phyloP scores from a whole-genome alignment of 2,113 vertebrate species.

The Oceanites oceanicus region DNA sequence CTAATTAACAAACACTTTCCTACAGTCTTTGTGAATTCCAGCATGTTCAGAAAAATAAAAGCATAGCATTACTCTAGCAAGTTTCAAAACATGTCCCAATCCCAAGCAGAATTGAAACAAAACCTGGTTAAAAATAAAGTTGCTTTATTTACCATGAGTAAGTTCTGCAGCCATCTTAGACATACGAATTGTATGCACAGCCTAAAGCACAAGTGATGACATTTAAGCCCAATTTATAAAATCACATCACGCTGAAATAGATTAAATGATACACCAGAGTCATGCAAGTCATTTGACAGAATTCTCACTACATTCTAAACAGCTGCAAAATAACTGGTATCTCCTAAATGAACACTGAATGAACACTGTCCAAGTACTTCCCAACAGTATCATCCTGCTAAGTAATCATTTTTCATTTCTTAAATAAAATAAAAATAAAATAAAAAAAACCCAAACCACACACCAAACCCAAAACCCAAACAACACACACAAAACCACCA shows the following conservation, averaged over 20 bases:
- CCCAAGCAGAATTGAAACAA: neutral
- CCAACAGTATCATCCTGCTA: neutral
- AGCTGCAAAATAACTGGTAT: neutral
- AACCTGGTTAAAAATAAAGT: neutral
- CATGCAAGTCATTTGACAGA: neutral
- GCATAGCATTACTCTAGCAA: neutral
- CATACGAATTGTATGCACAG: accelerated
- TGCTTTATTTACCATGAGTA: neutral
- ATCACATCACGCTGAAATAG: neutral
- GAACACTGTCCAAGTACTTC: neutral
- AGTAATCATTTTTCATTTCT: neutral
- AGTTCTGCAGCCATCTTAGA: neutral
- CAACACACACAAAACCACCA: neutral
- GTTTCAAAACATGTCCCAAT: neutral
- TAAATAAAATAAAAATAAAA: no score
- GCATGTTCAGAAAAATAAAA: neutral
- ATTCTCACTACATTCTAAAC: neutral
- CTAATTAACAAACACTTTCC: neutral
- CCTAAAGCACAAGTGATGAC: accelerated
- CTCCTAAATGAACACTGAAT: neutral
- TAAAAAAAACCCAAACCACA: no score
- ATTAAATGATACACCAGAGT: neutral
- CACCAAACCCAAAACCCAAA: no score
- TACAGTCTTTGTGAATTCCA: neutral
- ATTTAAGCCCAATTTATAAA: neutral